A percentile compares a stretch with the other conserved stretches of the same genome.
These are phyloP conservation scores for Pollenia labialis DNA, from an alignment of 2,888 invertebrate genomes.

Conservation along the genomic window DNA sequence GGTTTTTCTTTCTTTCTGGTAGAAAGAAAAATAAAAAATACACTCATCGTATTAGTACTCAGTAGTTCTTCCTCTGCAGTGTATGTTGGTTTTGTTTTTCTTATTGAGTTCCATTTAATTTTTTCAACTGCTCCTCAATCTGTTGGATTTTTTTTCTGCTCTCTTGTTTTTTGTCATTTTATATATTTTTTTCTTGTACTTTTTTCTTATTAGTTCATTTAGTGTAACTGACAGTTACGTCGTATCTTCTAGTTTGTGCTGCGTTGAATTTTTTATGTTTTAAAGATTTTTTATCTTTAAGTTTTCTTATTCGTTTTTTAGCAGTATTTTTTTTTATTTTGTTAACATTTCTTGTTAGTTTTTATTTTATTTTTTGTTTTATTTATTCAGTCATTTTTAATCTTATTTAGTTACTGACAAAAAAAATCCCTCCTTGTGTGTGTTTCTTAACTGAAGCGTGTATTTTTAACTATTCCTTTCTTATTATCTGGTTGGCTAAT, in stretches of 20 bases:
- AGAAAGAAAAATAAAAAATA: constrained; percentile 48
- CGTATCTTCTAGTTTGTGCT: constrained; percentile 63
- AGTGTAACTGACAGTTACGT: constrained; percentile 78
- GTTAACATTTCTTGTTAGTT: constrained; percentile 60
- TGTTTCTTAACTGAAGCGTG: constrained; percentile 39
- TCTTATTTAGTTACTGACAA: constrained; percentile 37
- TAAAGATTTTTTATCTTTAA: constrained; percentile 56
- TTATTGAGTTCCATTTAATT: constrained; percentile 41
- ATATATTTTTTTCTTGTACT: constrained; percentile 30
- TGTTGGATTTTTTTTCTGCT: constrained; percentile 45
- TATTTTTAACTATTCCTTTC: constrained; percentile 49
- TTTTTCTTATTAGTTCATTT: constrained; percentile 78
- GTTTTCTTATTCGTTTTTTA: constrained; percentile 62
- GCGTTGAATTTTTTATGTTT: constrained; percentile 44
- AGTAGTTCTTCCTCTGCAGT: constrained; percentile 14
- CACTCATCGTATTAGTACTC: constrained; percentile 44
- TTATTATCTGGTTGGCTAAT: constrained; percentile 79
- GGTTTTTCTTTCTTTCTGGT: constrained; percentile 42
- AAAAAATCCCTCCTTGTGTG: constrained; percentile 57
- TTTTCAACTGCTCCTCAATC: constrained; percentile 44
- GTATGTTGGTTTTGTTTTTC: constrained; percentile 32
- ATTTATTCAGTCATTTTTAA: constrained; percentile 66
- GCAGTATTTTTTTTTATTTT: constrained; percentile 38
- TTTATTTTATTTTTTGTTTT: constrained; percentile 53
- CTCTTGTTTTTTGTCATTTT: constrained; percentile 54